phyloP scores from a whole-genome alignment of 2,888 invertebrate species.

The Aphidius colemani region DNA sequence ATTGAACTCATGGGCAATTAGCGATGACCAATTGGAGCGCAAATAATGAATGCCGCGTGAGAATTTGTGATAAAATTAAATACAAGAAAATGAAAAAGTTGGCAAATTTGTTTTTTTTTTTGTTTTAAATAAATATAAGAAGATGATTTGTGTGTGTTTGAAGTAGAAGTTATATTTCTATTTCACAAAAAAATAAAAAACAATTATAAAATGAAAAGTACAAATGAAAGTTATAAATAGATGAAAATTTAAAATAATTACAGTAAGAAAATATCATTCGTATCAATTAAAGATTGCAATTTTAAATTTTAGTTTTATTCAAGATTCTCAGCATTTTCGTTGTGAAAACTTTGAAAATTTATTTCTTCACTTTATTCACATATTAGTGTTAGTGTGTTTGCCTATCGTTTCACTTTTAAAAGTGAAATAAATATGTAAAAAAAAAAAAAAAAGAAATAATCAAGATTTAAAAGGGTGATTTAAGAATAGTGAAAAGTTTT shows the following conservation, averaged over 20 bases:
- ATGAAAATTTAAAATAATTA: no score
- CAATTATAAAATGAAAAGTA: not conserved
- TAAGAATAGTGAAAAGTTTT: not conserved
- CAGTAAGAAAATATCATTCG: no score
- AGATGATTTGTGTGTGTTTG: not conserved
- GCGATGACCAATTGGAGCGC: constrained; percentile 22
- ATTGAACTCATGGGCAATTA: constrained; percentile 23
- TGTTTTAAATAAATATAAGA: not conserved
- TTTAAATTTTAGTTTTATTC: no score
- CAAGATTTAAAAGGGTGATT: not conserved
- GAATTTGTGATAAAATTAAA: constrained; percentile 22
- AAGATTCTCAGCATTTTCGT: not conserved
- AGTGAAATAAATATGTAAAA: no score
- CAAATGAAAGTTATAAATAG: not conserved
- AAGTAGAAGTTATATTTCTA: not conserved
- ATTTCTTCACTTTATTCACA: not conserved
- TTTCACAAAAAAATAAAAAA: not conserved
- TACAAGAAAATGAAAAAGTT: not conserved
- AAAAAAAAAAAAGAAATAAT: not conserved
- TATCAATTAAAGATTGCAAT: no score
- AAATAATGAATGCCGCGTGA: constrained; percentile 25
- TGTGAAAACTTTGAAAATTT: constrained; percentile 13
- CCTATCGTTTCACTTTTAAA: no score
- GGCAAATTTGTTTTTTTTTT: constrained; percentile 16
- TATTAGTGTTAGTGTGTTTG: no score